Evolutionary conservation across 2,888 invertebrate genomes (phyloP).

Genomic region (Actias luna): DNA sequence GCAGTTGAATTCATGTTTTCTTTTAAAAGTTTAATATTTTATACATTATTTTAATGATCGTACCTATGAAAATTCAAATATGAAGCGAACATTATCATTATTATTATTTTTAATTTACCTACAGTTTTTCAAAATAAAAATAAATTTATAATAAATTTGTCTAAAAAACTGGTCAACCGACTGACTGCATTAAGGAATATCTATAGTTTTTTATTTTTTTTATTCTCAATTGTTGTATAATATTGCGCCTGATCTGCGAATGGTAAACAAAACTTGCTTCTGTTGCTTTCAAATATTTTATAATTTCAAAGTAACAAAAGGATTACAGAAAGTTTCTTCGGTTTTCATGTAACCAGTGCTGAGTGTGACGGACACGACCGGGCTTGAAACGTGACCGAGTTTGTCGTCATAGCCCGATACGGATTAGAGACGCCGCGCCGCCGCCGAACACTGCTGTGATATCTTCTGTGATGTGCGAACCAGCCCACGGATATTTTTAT

Average conservation of each 20-base stretch:
- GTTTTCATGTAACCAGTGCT: constrained; percentile 28
- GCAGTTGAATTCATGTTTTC: background rate
- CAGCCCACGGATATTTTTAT: constrained; percentile 77
- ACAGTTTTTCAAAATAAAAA: background rate
- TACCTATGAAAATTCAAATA: background rate
- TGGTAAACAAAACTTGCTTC: background rate
- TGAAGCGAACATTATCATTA: background rate
- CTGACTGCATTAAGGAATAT: background rate
- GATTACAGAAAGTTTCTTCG: constrained; percentile 28
- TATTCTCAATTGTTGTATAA: background rate
- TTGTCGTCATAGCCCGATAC: constrained; percentile 33
- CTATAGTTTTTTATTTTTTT: background rate
- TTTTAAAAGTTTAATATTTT: background rate
- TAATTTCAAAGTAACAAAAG: background rate
- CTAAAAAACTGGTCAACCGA: background rate
- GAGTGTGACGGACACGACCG: constrained; percentile 23
- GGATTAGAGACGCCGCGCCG: constrained; percentile 60
- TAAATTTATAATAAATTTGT: background rate
- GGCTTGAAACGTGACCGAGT: constrained; percentile 28
- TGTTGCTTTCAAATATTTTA: background rate
- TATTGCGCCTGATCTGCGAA: background rate
- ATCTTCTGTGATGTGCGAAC: constrained; percentile 77
- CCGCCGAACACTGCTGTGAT: constrained; percentile 75
- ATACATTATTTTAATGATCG: background rate
- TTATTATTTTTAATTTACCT: background rate